A percentile compares a stretch with the other conserved stretches of the same genome.
These are phyloP conservation scores for Ametastegia equiseti DNA, from an alignment of 2,888 invertebrate species.

Conservation along the genomic window DNA sequence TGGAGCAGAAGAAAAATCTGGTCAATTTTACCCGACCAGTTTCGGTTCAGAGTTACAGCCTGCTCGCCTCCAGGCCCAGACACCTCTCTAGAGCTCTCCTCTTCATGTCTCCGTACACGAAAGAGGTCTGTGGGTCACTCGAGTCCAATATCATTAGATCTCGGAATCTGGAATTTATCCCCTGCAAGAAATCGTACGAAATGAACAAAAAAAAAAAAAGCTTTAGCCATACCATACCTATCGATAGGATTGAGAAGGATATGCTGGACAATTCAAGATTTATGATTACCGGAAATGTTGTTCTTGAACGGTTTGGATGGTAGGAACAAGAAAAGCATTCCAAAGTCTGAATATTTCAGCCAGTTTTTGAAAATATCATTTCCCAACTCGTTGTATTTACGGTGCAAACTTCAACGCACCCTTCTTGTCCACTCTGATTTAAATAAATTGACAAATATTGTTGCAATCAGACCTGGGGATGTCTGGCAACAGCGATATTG, in stretches of 20 bases:
- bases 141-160: background rate
- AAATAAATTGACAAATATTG: background rate
- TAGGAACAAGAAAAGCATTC: no score
- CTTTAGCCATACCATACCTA: no score
- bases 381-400: no score
- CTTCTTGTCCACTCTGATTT: background rate
- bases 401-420: background rate
- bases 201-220: background rate
- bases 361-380: no score
- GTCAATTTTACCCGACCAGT: conserved; percentile 90
- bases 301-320: no score
- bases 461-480: conserved; percentile 86
- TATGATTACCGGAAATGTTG: no score
- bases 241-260: no score
- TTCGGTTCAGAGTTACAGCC: conserved; percentile 87
- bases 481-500: conserved; percentile 85
- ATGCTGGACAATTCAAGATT: no score
- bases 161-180: background rate
- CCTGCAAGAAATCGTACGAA: background rate
- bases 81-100: conserved; percentile 89
- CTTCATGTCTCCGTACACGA: conserved; percentile 88
- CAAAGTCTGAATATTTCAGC: no score
- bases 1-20: conserved; percentile 75
- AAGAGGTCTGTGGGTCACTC: conserved; percentile 69
- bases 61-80: conserved; percentile 87